Evolutionary conservation across 2,113 vertebrate species (phyloP).

Genomic region (Callaeas wilsoni): DNA sequence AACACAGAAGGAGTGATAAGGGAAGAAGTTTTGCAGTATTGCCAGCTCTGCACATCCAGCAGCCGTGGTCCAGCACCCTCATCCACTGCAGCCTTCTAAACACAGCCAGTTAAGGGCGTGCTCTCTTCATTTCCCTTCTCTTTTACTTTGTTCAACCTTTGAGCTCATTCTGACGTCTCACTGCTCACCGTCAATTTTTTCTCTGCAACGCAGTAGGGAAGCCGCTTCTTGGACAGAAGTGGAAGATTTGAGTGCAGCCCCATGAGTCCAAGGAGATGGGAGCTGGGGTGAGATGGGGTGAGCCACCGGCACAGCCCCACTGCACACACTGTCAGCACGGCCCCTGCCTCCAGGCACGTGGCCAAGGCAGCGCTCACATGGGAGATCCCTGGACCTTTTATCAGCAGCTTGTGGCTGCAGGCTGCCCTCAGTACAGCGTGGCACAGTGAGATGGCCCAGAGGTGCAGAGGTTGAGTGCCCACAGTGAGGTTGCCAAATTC

Average conservation of each 20-base stretch:
- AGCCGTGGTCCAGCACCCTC: neutral
- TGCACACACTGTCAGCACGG: accelerated
- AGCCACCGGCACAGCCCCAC: neutral
- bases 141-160: neutral
- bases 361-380: neutral
- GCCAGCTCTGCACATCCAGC: neutral
- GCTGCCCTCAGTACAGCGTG: neutral
- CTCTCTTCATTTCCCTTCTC: neutral
- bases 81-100: neutral
- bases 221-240: neutral
- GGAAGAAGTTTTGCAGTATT: neutral
- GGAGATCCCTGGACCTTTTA: neutral
- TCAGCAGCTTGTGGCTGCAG: neutral
- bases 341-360: neutral
- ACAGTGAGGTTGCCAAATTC: neutral
- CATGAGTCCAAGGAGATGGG: accelerated
- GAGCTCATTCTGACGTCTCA: neutral
- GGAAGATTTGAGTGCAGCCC: neutral
- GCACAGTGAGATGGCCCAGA: accelerated
- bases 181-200: neutral
- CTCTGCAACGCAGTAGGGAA: accelerated
- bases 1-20: neutral
- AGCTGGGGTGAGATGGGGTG: neutral
- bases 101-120: neutral
- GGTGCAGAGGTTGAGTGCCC: neutral